Conservation (phyloP, 1,140 invertebrate species). For the Drosophila lowei region DNA sequence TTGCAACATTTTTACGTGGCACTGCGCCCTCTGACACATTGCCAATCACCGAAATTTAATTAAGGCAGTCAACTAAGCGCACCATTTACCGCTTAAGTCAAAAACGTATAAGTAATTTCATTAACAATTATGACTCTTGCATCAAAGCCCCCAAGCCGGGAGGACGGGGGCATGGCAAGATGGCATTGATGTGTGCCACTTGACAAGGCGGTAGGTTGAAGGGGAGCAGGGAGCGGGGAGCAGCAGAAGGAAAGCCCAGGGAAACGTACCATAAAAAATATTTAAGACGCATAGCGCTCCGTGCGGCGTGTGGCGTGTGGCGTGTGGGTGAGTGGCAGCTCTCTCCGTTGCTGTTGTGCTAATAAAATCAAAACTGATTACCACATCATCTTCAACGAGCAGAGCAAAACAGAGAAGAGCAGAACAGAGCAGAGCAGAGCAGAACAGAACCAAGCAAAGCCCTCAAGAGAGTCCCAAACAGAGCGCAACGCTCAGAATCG, state of each 20-base stretch:
- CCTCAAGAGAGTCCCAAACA: neutral
- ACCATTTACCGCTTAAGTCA: slow-evolving; percentile 39
- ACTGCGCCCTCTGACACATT: slow-evolving; percentile 8
- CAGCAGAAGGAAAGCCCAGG: slow-evolving; percentile 9
- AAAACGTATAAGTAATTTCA: slow-evolving; percentile 59
- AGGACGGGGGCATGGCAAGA: slow-evolving; percentile 3
- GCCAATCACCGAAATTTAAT: slow-evolving; percentile 43
- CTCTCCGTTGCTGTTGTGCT: slow-evolving; percentile 51
- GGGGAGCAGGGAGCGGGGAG: neutral
- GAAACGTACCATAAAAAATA: slow-evolving; percentile 47
- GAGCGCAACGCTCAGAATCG: slow-evolving; percentile 58
- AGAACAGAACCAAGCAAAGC: neutral
- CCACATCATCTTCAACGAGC: slow-evolving; percentile 74
- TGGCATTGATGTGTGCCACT: slow-evolving; percentile 46
- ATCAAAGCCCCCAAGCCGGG: slow-evolving; percentile 11
- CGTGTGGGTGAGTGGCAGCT: slow-evolving; percentile 27
- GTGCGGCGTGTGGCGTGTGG: slow-evolving; percentile 11
- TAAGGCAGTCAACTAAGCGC: slow-evolving; percentile 47
- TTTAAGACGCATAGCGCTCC: slow-evolving; percentile 46
- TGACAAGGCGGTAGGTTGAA: slow-evolving; percentile 30
- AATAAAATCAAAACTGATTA: slow-evolving; percentile 82
- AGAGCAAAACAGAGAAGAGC: slow-evolving; percentile 15
- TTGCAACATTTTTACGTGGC: slow-evolving; percentile 11
- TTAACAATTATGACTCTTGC: slow-evolving; percentile 51
- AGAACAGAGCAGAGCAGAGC: slow-evolving; percentile 5